A percentile compares a stretch with the other conserved stretches of the same genome.
Conservation (phyloP, 2,888 invertebrate genomes). For the Nomada flava region DNA sequence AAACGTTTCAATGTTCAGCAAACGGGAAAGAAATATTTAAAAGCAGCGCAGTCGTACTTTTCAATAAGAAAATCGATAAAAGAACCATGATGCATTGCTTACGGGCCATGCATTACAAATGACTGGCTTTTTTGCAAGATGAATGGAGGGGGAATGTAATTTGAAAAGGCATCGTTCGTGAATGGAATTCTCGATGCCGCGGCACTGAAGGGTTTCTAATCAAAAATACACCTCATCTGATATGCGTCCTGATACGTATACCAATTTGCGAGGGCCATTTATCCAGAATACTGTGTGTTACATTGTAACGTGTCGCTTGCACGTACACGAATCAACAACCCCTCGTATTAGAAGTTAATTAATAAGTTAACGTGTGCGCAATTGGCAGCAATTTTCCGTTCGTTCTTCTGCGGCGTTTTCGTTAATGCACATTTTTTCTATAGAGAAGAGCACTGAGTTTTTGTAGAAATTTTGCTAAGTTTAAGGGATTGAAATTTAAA, state of each 20-base stretch:
- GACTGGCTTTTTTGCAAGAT: constrained; percentile 25
- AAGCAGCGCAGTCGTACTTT: background rate
- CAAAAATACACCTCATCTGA: constrained; percentile 15
- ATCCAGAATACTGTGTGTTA: background rate
- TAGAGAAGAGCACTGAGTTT: no score
- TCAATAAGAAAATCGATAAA: constrained; percentile 19
- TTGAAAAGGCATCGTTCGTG: constrained; percentile 5
- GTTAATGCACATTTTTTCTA: no score
- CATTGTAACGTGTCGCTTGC: background rate
- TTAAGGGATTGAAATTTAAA: no score
- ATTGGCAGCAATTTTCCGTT: no score
- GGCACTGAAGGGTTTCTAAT: background rate
- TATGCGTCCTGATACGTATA: constrained; percentile 7
- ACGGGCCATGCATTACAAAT: constrained; percentile 18
- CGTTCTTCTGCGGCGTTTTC: no score
- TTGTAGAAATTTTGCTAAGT: no score
- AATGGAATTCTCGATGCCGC: background rate
- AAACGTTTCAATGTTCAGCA: no score
- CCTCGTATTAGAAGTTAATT: no score
- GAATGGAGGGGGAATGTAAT: constrained; percentile 18
- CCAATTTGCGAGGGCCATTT: background rate
- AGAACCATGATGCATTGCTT: constrained; percentile 9
- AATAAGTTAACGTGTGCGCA: no score
- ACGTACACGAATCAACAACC: no score
- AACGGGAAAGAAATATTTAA: background rate